Conservation (phyloP, 2,888 invertebrate genomes). For the Tipula confusa region DNA sequence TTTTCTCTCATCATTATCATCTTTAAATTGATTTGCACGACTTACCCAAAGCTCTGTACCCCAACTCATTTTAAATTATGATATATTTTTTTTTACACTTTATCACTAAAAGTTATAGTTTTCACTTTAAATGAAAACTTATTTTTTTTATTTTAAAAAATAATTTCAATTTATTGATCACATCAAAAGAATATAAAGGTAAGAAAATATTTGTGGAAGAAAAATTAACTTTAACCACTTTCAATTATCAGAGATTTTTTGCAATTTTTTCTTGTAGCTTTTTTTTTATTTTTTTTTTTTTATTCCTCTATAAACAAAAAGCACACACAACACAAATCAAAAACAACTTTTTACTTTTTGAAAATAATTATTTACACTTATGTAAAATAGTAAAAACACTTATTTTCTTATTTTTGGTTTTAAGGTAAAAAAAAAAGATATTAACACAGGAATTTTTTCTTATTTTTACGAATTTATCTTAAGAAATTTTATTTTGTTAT, state of each 20-base stretch:
- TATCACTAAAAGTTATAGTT: background rate
- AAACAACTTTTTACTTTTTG: background rate
- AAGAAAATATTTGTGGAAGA: too few relatives aligned
- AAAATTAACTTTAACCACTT: background rate
- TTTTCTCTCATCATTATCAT: background rate
- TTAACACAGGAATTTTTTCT: slow-evolving; percentile 14
- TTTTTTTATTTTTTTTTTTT: background rate
- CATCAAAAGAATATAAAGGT: background rate
- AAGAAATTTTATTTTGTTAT: background rate
- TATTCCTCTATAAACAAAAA: background rate
- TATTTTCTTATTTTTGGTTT: background rate
- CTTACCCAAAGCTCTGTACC: slow-evolving; percentile 25
- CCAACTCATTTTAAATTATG: slow-evolving; percentile 1
- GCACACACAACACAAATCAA: background rate
- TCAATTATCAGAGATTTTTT: slow-evolving; percentile 21
- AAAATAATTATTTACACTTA: background rate
- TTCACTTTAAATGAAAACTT: background rate
- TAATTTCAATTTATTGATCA: background rate
- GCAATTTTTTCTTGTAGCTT: background rate
- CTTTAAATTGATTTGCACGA: background rate
- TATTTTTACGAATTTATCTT: slow-evolving; percentile 25
- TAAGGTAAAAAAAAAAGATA: too few relatives aligned
- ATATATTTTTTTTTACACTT: background rate
- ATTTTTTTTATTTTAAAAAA: background rate
- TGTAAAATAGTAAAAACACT: background rate